Evolutionary conservation across 2,113 vertebrate species (phyloP), one percentile per base, ranked within the genome.

Genomic region (Formicarius rufipectus): DNA sequence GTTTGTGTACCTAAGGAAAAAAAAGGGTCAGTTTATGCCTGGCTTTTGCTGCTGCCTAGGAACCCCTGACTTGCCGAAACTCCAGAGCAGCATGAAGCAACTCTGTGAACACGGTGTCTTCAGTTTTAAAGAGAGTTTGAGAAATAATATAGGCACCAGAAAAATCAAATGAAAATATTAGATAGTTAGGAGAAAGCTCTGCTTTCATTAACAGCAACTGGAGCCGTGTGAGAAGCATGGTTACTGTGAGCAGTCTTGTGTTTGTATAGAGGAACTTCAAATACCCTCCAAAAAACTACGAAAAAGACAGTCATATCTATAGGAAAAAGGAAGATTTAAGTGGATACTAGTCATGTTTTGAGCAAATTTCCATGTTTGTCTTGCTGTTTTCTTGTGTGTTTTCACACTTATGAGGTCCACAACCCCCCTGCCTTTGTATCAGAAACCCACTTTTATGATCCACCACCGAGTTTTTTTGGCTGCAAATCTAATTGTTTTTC

Each of bases 191-290:
- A 71, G 50, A 9, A 24, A 62, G 4, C n/a, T 44, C 42, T 28
- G 31, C 25, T 76, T 44, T 40, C 2, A 1, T 4, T 15, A 11
- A 28, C 4, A 45, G 9, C 44, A 58, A 0, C 0, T 23, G 20
- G 2, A 47, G 27, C 33, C 15, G 5, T 1, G 8, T 30, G 7
- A 39, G 56, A 28, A 58, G 25, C 31, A 2, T 6, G 12, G 37
- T 44, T 52, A 17, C 50, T 39, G 4, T 3, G 10, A 39, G 11
- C 28, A 31, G 23, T 11, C 9, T 31, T 23, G 12, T 31, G 6
- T 37, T 30, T 18, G 1, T 37, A 31, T 3, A 6, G 18, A 4
- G 14, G 12, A 22, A 21, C 22, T 63, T 47, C 47, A 18, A 18
- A 13, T 6, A 2, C 28, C 35, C 21, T 33, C 23, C 31, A 18